Evolutionary conservation across 1,140 invertebrate species (phyloP).

Genomic region (Pseudobourletiella spinata): DNA sequence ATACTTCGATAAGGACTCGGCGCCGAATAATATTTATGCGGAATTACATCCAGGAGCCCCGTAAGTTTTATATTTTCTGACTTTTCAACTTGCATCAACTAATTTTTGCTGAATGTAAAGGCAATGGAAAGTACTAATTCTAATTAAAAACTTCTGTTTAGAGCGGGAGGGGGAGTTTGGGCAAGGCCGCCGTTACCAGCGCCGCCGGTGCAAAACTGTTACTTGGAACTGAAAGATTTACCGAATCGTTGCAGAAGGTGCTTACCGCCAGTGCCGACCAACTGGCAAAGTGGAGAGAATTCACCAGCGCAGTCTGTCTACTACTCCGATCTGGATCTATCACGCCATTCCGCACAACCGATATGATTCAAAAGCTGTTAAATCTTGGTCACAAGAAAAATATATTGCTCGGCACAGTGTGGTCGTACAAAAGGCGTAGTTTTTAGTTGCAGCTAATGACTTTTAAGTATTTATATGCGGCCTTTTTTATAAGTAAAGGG

Average conservation of each 20-base stretch:
- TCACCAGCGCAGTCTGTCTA: conserved; percentile 15
- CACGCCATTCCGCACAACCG: not conserved
- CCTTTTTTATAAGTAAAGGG: too few relatives aligned
- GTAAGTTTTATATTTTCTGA: conserved; percentile 3
- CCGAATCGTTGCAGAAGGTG: conserved; percentile 10
- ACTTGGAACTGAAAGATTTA: conserved; percentile 23
- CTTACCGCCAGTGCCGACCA: not conserved
- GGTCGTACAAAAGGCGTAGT: too few relatives aligned
- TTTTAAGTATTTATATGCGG: too few relatives aligned
- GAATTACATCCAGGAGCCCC: conserved; percentile 14
- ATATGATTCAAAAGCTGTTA: too few relatives aligned
- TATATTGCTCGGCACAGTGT: too few relatives aligned
- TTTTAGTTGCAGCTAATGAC: too few relatives aligned
- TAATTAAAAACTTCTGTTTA: too few relatives aligned
- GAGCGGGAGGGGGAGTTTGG: conserved; percentile 9
- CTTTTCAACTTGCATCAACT: too few relatives aligned
- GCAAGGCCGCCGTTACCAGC: not conserved
- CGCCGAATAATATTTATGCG: conserved; percentile 19
- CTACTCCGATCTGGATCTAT: conserved; percentile 20
- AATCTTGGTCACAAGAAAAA: too few relatives aligned
- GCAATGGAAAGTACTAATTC: too few relatives aligned
- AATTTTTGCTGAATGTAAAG: too few relatives aligned
- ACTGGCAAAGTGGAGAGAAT: not conserved
- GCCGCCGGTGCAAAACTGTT: conserved; percentile 17
- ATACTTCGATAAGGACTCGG: conserved; percentile 15